Percentiles rank a stretch among this genome's conserved stretches.
Conservation (phyloP, 2,797 vertebrate species). For the Calcarius lapponicus region DNA sequence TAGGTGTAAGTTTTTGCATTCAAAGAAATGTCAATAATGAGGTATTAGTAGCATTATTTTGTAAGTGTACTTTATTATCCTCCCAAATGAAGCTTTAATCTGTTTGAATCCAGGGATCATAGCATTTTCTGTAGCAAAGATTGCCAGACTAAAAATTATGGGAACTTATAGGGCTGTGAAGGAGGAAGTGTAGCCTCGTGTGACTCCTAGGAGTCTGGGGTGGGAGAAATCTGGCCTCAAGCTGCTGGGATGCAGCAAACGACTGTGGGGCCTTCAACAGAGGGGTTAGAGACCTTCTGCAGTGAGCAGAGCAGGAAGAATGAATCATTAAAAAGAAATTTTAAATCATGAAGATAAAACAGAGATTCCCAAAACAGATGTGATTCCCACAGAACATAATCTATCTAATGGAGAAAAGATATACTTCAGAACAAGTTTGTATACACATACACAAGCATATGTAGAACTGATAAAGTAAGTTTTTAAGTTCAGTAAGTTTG, state of each 20-base stretch:
- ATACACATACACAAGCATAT: not conserved
- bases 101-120: not conserved
- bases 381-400: not conserved
- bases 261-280: not conserved
- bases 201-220: not conserved
- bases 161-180: not conserved
- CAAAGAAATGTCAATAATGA: not conserved
- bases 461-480: not conserved
- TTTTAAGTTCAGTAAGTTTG: not conserved
- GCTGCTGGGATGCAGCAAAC: not conserved
- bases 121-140: not conserved
- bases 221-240: not conserved
- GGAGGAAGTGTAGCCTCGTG: not conserved
- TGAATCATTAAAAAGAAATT: not conserved
- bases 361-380: not conserved
- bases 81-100: not conserved
- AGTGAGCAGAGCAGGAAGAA: not conserved
- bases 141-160: not conserved
- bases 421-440: not conserved
- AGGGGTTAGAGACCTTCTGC: not conserved
- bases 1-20: not conserved
- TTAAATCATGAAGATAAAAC: not conserved
- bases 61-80: not conserved
- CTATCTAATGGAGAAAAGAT: not conserved
- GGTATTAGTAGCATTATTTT: not conserved